Conservation (phyloP, 2,888 invertebrate genomes). For the Ephialtes manifestator region DNA sequence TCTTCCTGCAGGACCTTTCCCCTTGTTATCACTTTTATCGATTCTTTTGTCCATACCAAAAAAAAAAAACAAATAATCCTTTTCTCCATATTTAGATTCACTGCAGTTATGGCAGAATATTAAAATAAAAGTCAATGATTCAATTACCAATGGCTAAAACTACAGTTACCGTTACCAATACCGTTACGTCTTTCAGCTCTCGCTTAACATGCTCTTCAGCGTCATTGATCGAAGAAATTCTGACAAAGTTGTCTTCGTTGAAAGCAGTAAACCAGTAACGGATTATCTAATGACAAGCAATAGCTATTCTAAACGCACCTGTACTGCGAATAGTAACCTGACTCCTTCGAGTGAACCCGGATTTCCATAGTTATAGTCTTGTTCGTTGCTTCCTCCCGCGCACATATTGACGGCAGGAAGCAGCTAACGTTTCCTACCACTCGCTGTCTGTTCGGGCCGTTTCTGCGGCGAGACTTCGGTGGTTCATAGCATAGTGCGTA, state of each 20-base stretch:
- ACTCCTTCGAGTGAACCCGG: conserved; percentile 68
- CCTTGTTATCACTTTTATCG: conserved; percentile 52
- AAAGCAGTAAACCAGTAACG: conserved; percentile 31
- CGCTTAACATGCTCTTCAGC: background rate
- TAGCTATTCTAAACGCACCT: conserved; percentile 52
- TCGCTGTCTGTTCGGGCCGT: conserved; percentile 62
- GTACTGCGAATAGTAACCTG: conserved; percentile 65
- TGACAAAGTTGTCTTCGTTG: conserved; percentile 6
- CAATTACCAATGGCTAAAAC: background rate
- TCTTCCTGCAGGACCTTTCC: conserved; percentile 8
- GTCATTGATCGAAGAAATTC: background rate
- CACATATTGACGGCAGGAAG: conserved; percentile 68
- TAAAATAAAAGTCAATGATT: background rate
- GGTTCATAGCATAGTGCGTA: conserved; percentile 69
- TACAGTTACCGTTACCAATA: no score
- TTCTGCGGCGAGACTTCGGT: conserved; percentile 45
- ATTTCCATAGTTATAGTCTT: conserved; percentile 75
- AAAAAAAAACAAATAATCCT: background rate
- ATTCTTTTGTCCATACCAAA: conserved; percentile 13
- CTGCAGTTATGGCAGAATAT: background rate
- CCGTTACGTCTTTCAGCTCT: conserved; percentile 23
- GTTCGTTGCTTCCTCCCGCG: conserved; percentile 43
- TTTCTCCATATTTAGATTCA: background rate
- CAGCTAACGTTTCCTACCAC: conserved; percentile 75
- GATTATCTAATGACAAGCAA: conserved; percentile 58